Conservation (phyloP, 2,113 vertebrate species). For the Rhagologus leucostigma region DNA sequence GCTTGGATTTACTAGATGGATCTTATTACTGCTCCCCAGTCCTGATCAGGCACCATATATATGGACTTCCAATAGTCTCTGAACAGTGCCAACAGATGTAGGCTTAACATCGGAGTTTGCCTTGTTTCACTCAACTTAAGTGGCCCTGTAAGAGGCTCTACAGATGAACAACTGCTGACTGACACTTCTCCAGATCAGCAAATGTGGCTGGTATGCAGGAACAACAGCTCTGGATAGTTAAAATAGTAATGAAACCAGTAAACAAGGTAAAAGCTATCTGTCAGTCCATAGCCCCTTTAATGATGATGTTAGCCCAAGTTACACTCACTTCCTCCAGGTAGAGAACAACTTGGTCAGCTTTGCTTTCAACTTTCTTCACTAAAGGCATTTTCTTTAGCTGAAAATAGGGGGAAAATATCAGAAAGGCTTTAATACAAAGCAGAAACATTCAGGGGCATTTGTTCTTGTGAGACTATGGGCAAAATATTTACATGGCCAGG, state of each 20-base stretch:
- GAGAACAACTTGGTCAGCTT: conserved; percentile 14
- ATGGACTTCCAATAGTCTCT: background rate
- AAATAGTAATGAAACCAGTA: background rate
- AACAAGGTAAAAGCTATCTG: background rate
- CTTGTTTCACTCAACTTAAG: background rate
- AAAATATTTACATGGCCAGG: background rate
- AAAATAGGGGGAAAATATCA: background rate
- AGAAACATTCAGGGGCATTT: background rate
- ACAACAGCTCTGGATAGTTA: background rate
- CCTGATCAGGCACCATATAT: background rate
- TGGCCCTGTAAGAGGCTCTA: background rate
- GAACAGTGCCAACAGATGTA: background rate
- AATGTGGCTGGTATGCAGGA: background rate
- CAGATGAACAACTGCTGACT: background rate
- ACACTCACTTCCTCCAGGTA: conserved; percentile 56
- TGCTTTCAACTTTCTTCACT: conserved; percentile 56
- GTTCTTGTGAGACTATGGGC: background rate
- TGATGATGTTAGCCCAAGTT: background rate
- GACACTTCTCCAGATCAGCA: background rate
- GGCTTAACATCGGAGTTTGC: background rate
- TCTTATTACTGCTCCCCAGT: background rate
- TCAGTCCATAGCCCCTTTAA: background rate
- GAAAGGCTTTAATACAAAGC: background rate
- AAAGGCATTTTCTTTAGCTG: conserved; percentile 55
- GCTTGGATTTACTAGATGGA: background rate